Base-by-base conservation (phyloP, 1,140 invertebrate genomes). In the Lysiphlebus fabarum region DNA sequence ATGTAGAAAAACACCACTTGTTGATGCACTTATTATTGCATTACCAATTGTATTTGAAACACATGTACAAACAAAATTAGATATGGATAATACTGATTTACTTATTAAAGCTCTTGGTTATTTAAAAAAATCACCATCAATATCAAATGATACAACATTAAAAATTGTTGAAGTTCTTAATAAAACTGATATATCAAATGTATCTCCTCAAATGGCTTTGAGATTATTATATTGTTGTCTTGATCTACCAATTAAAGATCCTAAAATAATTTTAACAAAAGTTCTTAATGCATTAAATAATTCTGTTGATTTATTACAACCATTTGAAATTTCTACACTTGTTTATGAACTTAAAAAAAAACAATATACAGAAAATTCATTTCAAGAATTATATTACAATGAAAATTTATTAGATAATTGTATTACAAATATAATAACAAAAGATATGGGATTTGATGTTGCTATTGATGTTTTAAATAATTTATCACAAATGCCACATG, bases 1-100 rank as follows among this genome's bases (percentile, higher is more conserved):
- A 49, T 70, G 76, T 12, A 38, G 73, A 47, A 50, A 37, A 7
- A 82, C 81, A 42, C 82, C 85, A 63, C 70, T 89, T 12, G 75
- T 81, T 0, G 80, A 86, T 51, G 85, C 85, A 4, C 62, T 89
- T 6, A 75, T 78, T 61, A 70, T 83, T 7, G 86, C 86, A 6
- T 59, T 89, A 14, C 85, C 86, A 0, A 66, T 86, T 11, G 82
- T 84, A 2, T 87, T 87, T 69, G 82, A 87, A 69, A 77, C 82
- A 5, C 79, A 84, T 59, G 50, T 87, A 9, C 70, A 78, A 10
- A 58, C 73, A 9, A 81, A 85, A 70, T 59, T 86, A 37, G 81
- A 86, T 58, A 67, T 65, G 10, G 71, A 81, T 14, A 82, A 85
- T 65, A 49, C 62, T 17, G 36, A 62, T 67, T 6, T 48, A 10